Base-by-base conservation (phyloP, 2,888 invertebrate species). In the Drosophila meridionalis region DNA sequence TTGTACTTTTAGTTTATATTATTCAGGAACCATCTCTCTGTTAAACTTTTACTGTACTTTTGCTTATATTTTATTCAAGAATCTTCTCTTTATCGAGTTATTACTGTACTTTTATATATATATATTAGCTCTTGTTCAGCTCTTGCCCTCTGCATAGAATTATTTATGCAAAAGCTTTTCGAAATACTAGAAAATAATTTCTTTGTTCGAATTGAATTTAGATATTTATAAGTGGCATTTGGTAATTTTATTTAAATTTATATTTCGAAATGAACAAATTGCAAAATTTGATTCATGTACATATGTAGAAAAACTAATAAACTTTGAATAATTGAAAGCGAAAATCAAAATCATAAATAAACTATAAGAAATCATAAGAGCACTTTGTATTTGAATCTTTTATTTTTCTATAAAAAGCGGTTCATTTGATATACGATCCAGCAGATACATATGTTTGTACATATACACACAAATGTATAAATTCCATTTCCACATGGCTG, bases 401-500 rank as follows among this genome's bases (percentile, higher is more conserved):
- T 43, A n/a, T 43, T 9, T 43, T 7, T n/a, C n/a, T 32, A 48
- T 14, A n/a, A 30, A 48, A 30, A 34, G 12, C 50, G 34, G 12
- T 6, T 34, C 52, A 20, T 52, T 52, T 52, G 34, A 52, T 52
- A 52, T 52, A 20, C 52, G 52, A 52, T 52, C 4, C 34, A 26
- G 34, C 52, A 20, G 5, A 11, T 34, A 20, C 12, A 32, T 11
- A 11, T 34, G 32, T 34, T 4, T n/a, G 0, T 32, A n/a, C n/a
- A 9, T 2, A 20, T 20, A 32, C 32, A 32, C 2, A 2, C n/a
- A 50, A 9, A 7, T 52, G 5, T 20, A 34, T 26, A 34, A 55
- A 40, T 55, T 56, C 28, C 2, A 73, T 73, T 73, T 77, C 60
- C 72, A 77, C 38, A 76, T 81, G 77, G 72, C 78, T 71, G 77